phyloP scores from a whole-genome alignment of 2,888 invertebrate species.

The Rotaria socialis region DNA sequence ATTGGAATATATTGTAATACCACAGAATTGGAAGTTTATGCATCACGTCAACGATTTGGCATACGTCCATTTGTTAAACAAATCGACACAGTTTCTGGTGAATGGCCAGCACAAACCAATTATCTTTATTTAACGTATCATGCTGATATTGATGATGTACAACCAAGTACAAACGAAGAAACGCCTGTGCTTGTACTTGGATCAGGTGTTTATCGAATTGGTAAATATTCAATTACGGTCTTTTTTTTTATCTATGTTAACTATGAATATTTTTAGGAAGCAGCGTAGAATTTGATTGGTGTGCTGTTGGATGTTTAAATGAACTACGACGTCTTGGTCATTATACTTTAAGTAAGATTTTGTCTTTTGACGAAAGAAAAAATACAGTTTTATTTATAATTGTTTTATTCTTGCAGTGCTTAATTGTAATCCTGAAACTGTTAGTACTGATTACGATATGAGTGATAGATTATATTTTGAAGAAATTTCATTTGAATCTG shows the following conservation, averaged over 20 bases:
- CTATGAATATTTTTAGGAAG: constrained; percentile 61
- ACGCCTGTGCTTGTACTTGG: constrained; percentile 69
- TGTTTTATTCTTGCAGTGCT: constrained; percentile 65
- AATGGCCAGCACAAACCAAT: constrained; percentile 97
- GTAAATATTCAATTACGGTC: neutral
- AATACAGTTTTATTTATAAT: constrained; percentile 61
- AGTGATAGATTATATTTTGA: constrained; percentile 96
- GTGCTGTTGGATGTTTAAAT: constrained; percentile 88
- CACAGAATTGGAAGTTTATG: constrained; percentile 55
- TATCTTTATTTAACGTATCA: constrained; percentile 97
- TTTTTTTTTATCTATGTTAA: neutral
- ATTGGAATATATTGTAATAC: constrained; percentile 68
- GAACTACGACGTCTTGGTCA: constrained; percentile 70
- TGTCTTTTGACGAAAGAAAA: constrained; percentile 65
- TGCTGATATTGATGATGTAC: constrained; percentile 63
- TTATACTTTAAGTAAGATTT: constrained; percentile 39
- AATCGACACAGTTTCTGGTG: constrained; percentile 97
- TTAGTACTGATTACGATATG: constrained; percentile 99
- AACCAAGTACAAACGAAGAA: constrained; percentile 47
- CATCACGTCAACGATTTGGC: constrained; percentile 51
- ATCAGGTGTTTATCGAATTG: constrained; percentile 59
- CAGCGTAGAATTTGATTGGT: constrained; percentile 99
- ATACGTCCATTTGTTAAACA: constrained; percentile 85
- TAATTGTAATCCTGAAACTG: constrained; percentile 98
- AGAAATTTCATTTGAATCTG: constrained; percentile 95